These are phyloP conservation scores for Trematomus loennbergii DNA, from an alignment of 2,113 vertebrate species.

Conservation along the genomic window DNA sequence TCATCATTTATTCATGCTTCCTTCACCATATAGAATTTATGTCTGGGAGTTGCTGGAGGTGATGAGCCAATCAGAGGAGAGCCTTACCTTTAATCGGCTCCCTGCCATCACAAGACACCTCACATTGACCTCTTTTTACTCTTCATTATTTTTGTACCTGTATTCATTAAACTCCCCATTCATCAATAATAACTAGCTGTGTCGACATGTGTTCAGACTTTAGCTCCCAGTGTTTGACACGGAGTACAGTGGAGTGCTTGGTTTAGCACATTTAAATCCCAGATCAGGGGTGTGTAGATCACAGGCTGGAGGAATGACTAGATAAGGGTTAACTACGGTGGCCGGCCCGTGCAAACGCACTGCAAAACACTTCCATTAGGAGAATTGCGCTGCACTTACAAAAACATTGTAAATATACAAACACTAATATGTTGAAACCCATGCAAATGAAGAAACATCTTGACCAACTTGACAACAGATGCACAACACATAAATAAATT, in stretches of 20 bases:
- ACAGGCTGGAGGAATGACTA: neutral
- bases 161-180: too few relatives aligned
- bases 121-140: neutral
- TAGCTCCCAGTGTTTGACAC: neutral
- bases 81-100: neutral
- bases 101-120: neutral
- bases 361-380: too few relatives aligned
- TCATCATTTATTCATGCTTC: slow-evolving; percentile 5
- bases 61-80: neutral
- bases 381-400: too few relatives aligned
- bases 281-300: neutral
- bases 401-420: too few relatives aligned
- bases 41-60: neutral
- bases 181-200: slow-evolving; percentile 13
- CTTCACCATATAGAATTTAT: neutral
- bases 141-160: neutral
- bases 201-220: slow-evolving; percentile 4
- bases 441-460: too few relatives aligned
- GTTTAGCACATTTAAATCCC: neutral
- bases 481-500: too few relatives aligned
- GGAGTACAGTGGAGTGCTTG: slow-evolving; percentile 4
- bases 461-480: too few relatives aligned
- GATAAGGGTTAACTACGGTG: too few relatives aligned
- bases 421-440: too few relatives aligned
- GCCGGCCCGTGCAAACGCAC: too few relatives aligned